A percentile compares a stretch with the other conserved stretches of the same genome.
Evolutionary conservation across 2,113 vertebrate genomes (phyloP).

Genomic region (Ceyx melanurus): DNA sequence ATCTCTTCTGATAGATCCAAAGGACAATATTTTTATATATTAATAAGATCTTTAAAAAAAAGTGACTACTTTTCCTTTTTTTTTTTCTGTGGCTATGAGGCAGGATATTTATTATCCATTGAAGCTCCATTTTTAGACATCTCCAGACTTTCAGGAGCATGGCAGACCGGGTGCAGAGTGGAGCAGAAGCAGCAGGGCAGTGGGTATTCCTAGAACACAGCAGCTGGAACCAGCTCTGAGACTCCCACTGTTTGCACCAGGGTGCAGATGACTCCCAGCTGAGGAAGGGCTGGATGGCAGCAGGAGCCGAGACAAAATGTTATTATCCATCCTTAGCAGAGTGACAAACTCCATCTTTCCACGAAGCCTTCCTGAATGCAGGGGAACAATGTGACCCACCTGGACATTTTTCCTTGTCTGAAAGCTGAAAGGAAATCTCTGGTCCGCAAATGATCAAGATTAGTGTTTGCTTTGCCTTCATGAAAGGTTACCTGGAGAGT

Average conservation of each 20-base stretch:
- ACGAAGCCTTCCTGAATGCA: not conserved
- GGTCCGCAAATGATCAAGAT: slow-evolving; percentile 36
- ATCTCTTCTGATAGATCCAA: not conserved
- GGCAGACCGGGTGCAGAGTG: not conserved
- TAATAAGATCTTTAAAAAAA: not conserved
- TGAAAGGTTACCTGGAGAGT: slow-evolving; percentile 78
- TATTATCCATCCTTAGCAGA: not conserved
- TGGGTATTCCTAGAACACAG: not conserved
- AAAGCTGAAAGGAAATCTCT: slow-evolving; percentile 12
- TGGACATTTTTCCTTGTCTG: not conserved
- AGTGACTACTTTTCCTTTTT: not conserved
- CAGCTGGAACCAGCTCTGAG: not conserved
- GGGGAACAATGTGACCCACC: not conserved
- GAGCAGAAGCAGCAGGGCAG: not conserved
- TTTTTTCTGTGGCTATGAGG: not conserved
- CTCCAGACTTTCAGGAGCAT: not conserved
- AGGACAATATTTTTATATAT: not conserved
- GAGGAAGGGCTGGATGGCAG: not conserved
- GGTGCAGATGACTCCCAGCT: not conserved
- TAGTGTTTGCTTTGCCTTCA: slow-evolving; percentile 62
- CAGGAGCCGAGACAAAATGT: not conserved
- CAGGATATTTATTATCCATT: not conserved
- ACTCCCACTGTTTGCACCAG: not conserved
- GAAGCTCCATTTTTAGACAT: not conserved
- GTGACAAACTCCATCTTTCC: not conserved